These are phyloP conservation scores for Petrolisthes cinctipes DNA, from an alignment of 2,888 invertebrate species.

Conservation along the genomic window DNA sequence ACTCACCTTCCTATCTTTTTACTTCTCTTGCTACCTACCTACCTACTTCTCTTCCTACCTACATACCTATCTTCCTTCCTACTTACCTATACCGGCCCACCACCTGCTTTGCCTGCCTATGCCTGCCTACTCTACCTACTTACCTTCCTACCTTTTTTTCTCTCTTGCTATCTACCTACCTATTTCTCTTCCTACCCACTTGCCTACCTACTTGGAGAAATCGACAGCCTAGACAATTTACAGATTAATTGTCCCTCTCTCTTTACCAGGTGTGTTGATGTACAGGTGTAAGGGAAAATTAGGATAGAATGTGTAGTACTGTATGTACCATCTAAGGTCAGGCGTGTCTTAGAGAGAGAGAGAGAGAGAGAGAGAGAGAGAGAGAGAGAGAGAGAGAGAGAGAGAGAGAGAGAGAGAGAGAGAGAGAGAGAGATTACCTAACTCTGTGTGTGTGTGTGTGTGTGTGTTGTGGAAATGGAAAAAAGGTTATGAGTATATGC, in stretches of 20 bases:
- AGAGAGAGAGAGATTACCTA: background rate
- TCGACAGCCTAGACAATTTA: too few relatives aligned
- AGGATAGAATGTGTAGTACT: background rate
- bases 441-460: background rate
- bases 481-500: slow-evolving; percentile 1
- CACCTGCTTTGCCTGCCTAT: background rate
- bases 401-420: slow-evolving; percentile 3
- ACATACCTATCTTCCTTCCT: background rate
- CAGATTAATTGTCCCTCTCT: too few relatives aligned
- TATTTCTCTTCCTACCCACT: background rate
- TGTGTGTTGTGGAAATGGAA: background rate
- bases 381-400: slow-evolving; percentile 14
- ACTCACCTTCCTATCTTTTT: background rate
- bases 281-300: background rate
- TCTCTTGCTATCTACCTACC: background rate
- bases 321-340: too few relatives aligned
- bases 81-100: background rate
- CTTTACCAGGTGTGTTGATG: too few relatives aligned
- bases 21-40: background rate
- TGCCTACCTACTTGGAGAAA: background rate
- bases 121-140: background rate
- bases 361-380: slow-evolving; percentile 16
- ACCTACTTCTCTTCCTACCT: background rate
- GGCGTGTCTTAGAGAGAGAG: too few relatives aligned
- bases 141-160: background rate